Conservation (phyloP, 2,113 vertebrate genomes). For the Lasiurus borealis region DNA sequence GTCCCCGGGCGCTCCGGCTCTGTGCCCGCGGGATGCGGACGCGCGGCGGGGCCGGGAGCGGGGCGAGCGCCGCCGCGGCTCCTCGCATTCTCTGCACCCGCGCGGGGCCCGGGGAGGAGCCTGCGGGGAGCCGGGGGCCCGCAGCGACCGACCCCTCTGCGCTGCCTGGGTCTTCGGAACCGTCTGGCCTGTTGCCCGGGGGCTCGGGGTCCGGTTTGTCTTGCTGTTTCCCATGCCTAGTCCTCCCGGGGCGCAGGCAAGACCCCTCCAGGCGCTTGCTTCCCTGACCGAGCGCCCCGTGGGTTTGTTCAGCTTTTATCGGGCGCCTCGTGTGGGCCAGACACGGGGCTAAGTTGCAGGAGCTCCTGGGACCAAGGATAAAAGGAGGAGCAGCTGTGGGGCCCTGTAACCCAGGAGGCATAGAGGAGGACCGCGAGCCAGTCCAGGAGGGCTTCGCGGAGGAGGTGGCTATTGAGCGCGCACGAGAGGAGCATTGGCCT, state of each 20-base stretch:
- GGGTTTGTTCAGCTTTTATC: background rate
- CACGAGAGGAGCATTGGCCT: background rate
- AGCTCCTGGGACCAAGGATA: background rate
- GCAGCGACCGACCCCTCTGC: background rate
- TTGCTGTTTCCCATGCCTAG: background rate
- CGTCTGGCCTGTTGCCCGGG: constrained; percentile 47
- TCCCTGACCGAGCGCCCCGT: background rate
- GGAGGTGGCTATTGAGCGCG: background rate
- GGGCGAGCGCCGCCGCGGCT: background rate
- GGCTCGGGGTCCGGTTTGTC: background rate
- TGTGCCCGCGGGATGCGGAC: constrained; percentile 33
- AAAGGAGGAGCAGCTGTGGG: background rate
- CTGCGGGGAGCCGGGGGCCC: background rate
- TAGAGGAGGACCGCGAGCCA: too few relatives aligned
- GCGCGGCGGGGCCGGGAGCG: background rate
- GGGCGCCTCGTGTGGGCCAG: background rate
- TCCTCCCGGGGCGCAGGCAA: background rate
- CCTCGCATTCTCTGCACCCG: background rate
- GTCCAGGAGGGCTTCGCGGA: background rate
- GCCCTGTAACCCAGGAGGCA: background rate
- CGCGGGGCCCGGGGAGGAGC: background rate
- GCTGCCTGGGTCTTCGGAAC: background rate
- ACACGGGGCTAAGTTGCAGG: background rate
- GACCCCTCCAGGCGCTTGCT: background rate
- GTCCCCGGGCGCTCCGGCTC: background rate